Conservation (phyloP, 2,888 invertebrate species). For the Andricus quercusramuli region DNA sequence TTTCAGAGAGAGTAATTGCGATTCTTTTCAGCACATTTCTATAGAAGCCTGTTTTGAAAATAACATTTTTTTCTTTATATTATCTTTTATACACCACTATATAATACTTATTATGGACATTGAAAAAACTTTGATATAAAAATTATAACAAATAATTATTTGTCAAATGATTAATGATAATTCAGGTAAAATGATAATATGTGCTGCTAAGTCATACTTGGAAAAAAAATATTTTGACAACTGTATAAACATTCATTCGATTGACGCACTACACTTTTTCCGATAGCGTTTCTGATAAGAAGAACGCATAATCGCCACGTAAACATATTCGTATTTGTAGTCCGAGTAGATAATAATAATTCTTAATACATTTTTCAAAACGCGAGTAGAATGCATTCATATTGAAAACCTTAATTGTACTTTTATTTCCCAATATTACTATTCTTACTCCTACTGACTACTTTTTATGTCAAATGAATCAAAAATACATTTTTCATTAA, state of each 20-base stretch:
- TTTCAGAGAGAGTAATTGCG: too few relatives aligned
- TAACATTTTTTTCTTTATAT: too few relatives aligned
- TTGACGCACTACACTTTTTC: background rate
- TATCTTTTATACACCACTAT: too few relatives aligned
- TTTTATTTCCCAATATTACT: background rate
- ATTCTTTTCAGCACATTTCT: too few relatives aligned
- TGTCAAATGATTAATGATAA: background rate
- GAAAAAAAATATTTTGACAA: background rate
- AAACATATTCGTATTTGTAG: background rate
- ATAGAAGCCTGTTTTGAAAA: too few relatives aligned
- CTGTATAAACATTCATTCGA: background rate
- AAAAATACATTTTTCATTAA: too few relatives aligned
- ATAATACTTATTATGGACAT: too few relatives aligned
- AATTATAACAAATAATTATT: too few relatives aligned
- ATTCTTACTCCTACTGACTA: background rate
- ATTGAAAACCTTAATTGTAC: background rate
- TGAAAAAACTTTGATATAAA: too few relatives aligned
- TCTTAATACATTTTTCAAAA: too few relatives aligned
- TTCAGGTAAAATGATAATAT: background rate
- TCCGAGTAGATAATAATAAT: background rate
- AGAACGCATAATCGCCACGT: background rate
- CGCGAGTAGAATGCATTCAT: too few relatives aligned
- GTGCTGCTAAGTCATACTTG: background rate
- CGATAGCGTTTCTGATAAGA: background rate
- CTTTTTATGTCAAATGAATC: background rate